Evolutionary conservation across 2,797 vertebrate genomes (phyloP), one percentile per base, ranked within the genome.

Genomic region (Serranus cabrilla): DNA sequence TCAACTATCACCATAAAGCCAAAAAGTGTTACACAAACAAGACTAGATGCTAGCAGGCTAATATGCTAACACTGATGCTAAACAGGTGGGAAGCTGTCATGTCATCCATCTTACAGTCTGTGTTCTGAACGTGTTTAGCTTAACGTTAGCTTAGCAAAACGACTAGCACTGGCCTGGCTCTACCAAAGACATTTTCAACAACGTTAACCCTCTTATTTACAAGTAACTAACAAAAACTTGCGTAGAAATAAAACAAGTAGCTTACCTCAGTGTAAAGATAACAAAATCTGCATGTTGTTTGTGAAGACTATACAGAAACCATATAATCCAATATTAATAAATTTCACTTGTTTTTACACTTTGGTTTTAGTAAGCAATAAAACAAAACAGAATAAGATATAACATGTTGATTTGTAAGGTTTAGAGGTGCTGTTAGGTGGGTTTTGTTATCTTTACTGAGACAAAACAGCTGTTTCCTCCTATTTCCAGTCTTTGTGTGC

Each of bases 401-500:
- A 16, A 7, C 16, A 45, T 14, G 13, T 49, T 13, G 21, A 49
- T 56, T 21, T 40, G 45, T 50, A 21, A 64, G 46, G 5, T 21
- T 49, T 17, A 17, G 12, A 37, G 27, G 14, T 39, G 46, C 20
- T 17, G 1, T 50, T 16, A 11, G n/a, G n/a, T 63, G 14, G 3
- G 46, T 17, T 39, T 50, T 51, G 14, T 63, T 64, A 50, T 39
- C 61, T 50, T 39, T 50, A 23, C n/a, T 14, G 27, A 49, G 45
- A 27, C 18, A 23, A 14, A 21, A 45, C 51, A 67, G 51, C 42
- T 34, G n/a, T 56, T 55, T 55, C 40, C 40, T 45, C 18, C 51
- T 21, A 34, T 56, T 20, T 67, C 51, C 25, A 67, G 64, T 67
- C 25, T 67, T 55, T 56, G 51, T 45, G 40, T 46, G 42, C 39